Evolutionary conservation across 2,888 invertebrate species (phyloP).

Genomic region (Neoscelio sp.): DNA sequence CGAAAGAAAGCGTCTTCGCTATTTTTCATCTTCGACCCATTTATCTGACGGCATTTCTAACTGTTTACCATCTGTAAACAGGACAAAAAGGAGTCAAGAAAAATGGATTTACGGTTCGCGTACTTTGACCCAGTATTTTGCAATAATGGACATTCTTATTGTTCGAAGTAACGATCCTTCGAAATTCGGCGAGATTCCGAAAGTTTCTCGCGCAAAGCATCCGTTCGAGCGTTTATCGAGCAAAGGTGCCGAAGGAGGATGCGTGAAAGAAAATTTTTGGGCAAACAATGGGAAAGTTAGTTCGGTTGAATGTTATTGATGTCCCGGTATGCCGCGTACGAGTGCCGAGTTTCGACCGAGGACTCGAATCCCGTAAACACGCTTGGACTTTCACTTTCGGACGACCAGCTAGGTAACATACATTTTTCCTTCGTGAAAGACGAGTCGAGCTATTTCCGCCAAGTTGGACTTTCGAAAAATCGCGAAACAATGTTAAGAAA

Average conservation of each 20-base stretch:
- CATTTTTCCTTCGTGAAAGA: slow-evolving; percentile 48
- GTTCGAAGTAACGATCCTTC: slow-evolving; percentile 24
- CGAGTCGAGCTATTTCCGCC: slow-evolving; percentile 64
- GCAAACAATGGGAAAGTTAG: slow-evolving; percentile 49
- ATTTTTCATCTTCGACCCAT: slow-evolving; percentile 14
- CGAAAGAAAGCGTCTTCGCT: background rate
- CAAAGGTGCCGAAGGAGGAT: slow-evolving; percentile 12
- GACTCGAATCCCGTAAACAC: slow-evolving; percentile 61
- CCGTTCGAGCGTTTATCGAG: slow-evolving; percentile 32
- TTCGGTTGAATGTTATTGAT: slow-evolving; percentile 54
- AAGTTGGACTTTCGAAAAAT: slow-evolving; percentile 56
- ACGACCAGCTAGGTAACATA: slow-evolving; percentile 47
- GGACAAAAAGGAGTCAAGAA: slow-evolving; percentile 19
- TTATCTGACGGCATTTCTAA: background rate
- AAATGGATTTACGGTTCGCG: slow-evolving; percentile 31
- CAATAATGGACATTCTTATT: slow-evolving; percentile 51
- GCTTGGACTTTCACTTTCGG: slow-evolving; percentile 32
- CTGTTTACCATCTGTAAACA: slow-evolving; percentile 32
- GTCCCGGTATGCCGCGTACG: slow-evolving; percentile 8
- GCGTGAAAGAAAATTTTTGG: slow-evolving; percentile 55
- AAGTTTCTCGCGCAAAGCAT: slow-evolving; percentile 35
- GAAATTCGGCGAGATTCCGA: slow-evolving; percentile 37
- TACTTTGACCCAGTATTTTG: slow-evolving; percentile 60
- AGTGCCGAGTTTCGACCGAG: slow-evolving; percentile 13
- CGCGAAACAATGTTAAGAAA: slow-evolving; percentile 58